A percentile compares a stretch with the other conserved stretches of the same genome.
Evolutionary conservation across 2,113 vertebrate species (phyloP).

Genomic region (Heterotilapia buettikoferi): DNA sequence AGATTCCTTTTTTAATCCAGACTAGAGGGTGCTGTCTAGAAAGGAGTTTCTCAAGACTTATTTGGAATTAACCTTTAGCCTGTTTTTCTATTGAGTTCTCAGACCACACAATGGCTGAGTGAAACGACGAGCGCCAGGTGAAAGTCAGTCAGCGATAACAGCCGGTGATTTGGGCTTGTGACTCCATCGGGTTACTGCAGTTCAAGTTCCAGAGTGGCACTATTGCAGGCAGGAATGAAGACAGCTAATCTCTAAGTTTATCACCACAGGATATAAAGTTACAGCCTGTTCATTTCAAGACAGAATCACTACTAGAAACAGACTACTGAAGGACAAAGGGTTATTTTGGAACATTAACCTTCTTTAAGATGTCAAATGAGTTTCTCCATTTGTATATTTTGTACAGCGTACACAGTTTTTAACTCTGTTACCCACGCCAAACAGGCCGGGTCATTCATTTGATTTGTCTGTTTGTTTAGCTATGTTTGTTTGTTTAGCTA

Average conservation of each 20-base stretch:
- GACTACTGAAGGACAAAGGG: not conserved
- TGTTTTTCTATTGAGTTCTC: not conserved
- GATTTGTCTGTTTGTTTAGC: not conserved
- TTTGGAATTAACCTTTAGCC: not conserved
- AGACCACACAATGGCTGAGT: not conserved
- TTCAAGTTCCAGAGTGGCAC: slow-evolving; percentile 22
- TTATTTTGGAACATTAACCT: not conserved
- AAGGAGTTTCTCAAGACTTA: not conserved
- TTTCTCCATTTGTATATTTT: not conserved
- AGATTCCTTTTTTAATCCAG: not conserved
- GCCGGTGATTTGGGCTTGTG: not conserved
- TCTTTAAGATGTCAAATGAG: not conserved
- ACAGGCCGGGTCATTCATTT: fast-evolving
- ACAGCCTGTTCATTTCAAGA: not conserved
- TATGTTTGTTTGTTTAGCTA: not conserved
- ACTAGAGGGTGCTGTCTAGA: not conserved
- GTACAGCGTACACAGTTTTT: not conserved
- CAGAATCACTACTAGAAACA: not conserved
- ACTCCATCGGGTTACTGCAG: slow-evolving; percentile 27
- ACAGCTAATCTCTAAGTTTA: slow-evolving; percentile 1
- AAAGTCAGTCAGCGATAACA: not conserved
- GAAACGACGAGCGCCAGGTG: not conserved
- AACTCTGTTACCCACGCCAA: not conserved
- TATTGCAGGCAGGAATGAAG: not conserved
- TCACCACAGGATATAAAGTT: not conserved